Evolutionary conservation across 2,888 invertebrate genomes (phyloP).

Genomic region (Crossocerus cetratus): DNA sequence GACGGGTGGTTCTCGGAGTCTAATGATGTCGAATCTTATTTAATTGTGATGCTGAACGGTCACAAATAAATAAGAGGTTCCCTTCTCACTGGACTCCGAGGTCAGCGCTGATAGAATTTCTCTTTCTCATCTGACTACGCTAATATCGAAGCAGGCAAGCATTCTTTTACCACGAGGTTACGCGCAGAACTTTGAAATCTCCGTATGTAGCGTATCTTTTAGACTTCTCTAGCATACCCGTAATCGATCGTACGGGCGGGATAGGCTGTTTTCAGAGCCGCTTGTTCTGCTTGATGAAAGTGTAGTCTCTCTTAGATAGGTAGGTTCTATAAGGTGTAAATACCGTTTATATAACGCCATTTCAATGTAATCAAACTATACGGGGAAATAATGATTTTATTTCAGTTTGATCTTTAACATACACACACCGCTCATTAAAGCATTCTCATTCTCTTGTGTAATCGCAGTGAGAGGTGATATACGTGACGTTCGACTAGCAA

Average conservation of each 20-base stretch:
- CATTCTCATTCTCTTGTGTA: slow-evolving; percentile 24
- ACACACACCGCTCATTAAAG: slow-evolving; percentile 14
- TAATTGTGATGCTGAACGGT: slow-evolving; percentile 35
- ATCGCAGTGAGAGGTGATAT: slow-evolving; percentile 12
- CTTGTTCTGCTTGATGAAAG: slow-evolving; percentile 46
- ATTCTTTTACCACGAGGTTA: slow-evolving; percentile 7
- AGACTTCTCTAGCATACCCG: too few relatives aligned
- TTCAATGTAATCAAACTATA: slow-evolving; percentile 34
- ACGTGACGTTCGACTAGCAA: slow-evolving; percentile 31
- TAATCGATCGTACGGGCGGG: background rate
- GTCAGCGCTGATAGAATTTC: slow-evolving; percentile 41
- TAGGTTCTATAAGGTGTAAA: slow-evolving; percentile 43
- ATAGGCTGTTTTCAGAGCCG: slow-evolving; percentile 7
- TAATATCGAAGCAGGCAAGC: slow-evolving; percentile 35
- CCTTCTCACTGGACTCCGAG: slow-evolving; percentile 38
- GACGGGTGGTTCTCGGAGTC: slow-evolving; percentile 41
- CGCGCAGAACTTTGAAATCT: too few relatives aligned
- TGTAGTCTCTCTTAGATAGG: slow-evolving; percentile 40
- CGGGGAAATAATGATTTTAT: slow-evolving; percentile 46
- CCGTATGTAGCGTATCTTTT: too few relatives aligned
- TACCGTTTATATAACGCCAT: slow-evolving; percentile 36
- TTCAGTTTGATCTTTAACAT: slow-evolving; percentile 45
- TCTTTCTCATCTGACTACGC: slow-evolving; percentile 36
- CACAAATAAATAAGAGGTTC: slow-evolving; percentile 45
- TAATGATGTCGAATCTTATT: slow-evolving; percentile 40